These are phyloP conservation scores for Pristionchus exspectatus DNA, from an alignment of 2,888 invertebrate species.

Conservation along the genomic window DNA sequence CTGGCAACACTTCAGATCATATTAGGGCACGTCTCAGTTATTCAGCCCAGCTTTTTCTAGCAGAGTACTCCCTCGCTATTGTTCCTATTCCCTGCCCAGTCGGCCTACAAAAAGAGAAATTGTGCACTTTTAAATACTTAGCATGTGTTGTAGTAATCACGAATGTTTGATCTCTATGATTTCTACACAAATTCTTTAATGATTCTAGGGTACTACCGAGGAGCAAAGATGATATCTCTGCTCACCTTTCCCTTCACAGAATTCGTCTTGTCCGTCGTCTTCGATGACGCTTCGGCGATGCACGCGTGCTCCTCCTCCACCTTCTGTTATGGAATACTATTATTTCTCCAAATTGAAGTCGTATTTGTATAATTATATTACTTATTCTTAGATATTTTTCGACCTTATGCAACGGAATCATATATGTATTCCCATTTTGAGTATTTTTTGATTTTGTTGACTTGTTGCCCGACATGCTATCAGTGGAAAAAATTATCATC, in stretches of 20 bases:
- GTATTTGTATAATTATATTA: neutral
- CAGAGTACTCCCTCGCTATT: too few species aligned
- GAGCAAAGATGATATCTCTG: neutral
- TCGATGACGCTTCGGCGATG: neutral
- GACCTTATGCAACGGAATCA: too few species aligned
- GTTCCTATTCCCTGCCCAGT: too few species aligned
- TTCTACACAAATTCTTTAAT: neutral
- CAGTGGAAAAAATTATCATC: neutral
- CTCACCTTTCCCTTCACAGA: conserved; percentile 34
- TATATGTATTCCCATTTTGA: too few species aligned
- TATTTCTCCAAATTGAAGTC: too few species aligned
- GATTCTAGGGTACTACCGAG: neutral
- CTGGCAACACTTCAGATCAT: conserved; percentile 41
- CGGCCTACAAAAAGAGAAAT: too few species aligned
- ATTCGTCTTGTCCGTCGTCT: neutral
- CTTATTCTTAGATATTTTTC: too few species aligned
- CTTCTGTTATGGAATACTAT: neutral
- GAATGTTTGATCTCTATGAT: neutral
- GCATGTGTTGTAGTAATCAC: too few species aligned
- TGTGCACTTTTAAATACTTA: too few species aligned
- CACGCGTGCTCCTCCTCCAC: conserved; percentile 23
- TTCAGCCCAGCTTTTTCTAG: too few species aligned
- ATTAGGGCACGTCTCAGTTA: too few species aligned
- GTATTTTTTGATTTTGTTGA: neutral
- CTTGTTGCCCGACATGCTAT: neutral